Conservation (phyloP, 1,140 invertebrate species). For the Leptinotarsa defecta region DNA sequence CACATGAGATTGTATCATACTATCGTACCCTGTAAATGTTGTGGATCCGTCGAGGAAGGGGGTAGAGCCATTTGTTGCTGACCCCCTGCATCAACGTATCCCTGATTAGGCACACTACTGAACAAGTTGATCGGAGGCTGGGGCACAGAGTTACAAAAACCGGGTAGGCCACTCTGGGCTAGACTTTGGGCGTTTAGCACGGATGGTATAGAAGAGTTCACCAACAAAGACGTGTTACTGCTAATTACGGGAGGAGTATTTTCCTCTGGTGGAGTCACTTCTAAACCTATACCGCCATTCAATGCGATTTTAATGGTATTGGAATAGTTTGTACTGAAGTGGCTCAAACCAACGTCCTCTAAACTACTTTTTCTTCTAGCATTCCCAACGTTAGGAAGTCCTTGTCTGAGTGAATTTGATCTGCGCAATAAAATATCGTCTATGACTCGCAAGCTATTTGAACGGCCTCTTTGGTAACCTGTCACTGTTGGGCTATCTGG, state of each 20-base stretch:
- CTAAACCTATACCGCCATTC: conserved; percentile 83
- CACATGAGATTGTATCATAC: conserved; percentile 92
- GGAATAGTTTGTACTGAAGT: conserved; percentile 68
- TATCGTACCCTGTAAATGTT: conserved; percentile 83
- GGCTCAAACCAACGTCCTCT: conserved; percentile 83
- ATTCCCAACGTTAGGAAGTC: conserved; percentile 60
- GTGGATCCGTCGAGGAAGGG: conserved; percentile 63
- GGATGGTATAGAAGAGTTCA: conserved; percentile 60
- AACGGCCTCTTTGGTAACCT: conserved; percentile 75
- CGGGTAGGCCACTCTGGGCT: conserved; percentile 58
- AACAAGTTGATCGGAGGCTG: conserved; percentile 39
- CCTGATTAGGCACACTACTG: conserved; percentile 36
- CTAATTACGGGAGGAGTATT: conserved; percentile 58
- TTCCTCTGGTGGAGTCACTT: conserved; percentile 78
- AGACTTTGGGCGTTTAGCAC: conserved; percentile 52
- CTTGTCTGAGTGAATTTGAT: conserved; percentile 82
- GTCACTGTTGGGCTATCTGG: conserved; percentile 84
- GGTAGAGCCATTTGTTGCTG: conserved; percentile 43
- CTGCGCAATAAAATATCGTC: conserved; percentile 83
- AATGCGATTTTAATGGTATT: conserved; percentile 82
- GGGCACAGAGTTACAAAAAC: conserved; percentile 58
- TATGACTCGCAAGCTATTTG: conserved; percentile 81
- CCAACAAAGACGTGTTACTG: conserved; percentile 62
- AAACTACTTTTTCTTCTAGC: conserved; percentile 75
- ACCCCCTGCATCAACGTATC: conserved; percentile 34